Conservation (phyloP, 2,888 invertebrate species). For the Melanargia galathea region DNA sequence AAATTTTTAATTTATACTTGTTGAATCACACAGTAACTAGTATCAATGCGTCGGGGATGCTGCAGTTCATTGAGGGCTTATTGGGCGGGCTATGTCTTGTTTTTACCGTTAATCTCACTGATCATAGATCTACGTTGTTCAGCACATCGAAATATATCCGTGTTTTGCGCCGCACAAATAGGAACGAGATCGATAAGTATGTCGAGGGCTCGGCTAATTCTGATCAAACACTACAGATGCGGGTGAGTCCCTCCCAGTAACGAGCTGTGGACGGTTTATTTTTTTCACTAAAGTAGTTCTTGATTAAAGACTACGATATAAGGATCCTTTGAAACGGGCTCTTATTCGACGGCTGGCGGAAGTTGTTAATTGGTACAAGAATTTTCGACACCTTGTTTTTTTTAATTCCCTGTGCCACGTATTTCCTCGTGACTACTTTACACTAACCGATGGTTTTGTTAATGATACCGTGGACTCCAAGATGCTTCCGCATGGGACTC, state of each 20-base stretch:
- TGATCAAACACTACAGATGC: slow-evolving; percentile 33
- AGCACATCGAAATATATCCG: not conserved
- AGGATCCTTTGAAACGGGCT: not conserved
- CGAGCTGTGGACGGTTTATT: slow-evolving; percentile 15
- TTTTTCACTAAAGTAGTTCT: slow-evolving; percentile 25
- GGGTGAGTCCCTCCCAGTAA: slow-evolving; percentile 23
- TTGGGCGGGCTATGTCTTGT: too few relatives aligned
- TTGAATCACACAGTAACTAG: too few relatives aligned
- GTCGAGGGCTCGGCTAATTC: slow-evolving; percentile 27
- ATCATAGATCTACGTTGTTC: too few relatives aligned
- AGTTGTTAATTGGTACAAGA: not conserved
- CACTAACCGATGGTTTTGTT: too few relatives aligned
- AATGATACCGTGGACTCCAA: too few relatives aligned
- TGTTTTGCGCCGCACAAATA: slow-evolving; percentile 1
- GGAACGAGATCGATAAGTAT: slow-evolving; percentile 16
- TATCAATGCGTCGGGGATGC: too few relatives aligned
- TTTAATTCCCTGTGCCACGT: too few relatives aligned
- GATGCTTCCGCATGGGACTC: too few relatives aligned
- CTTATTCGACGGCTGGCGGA: not conserved
- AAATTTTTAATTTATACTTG: too few relatives aligned
- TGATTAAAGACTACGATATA: slow-evolving; percentile 21
- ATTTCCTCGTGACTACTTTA: too few relatives aligned
- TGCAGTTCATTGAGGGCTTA: too few relatives aligned
- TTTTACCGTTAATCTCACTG: too few relatives aligned
- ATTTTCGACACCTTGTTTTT: not conserved